Base-by-base conservation (phyloP, 2,797 vertebrate genomes). In the Gadopsis bispinosus region DNA sequence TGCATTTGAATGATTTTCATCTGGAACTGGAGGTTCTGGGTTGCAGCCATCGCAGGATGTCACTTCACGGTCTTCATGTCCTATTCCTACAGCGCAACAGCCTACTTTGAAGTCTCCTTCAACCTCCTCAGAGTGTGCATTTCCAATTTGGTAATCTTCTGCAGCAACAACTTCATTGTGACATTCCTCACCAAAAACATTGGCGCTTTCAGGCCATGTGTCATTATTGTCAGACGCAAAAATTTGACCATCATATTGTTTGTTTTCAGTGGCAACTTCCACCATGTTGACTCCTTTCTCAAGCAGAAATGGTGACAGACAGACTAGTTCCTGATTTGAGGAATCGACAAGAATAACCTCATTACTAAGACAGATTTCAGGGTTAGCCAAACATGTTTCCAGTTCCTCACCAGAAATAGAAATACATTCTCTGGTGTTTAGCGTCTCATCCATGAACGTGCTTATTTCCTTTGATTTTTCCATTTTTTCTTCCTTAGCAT, bases 401-500 rank as follows among this genome's bases (percentile, higher is more conserved):
- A 80, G 13, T 1, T 69, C 74, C 20, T 89, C 88, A 69, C 87
- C 89, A 43, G 90, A 51, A 83, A 88, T 0, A 76, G 89, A 62
- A 89, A 88, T 13, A 20, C 3, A 83, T 94, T 91, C 0, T n/a
- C 64, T 51, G 22, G 85, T 81, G 51, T 92, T 80, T 17, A 85
- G 83, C 1, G 85, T 83, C 39, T 92, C 84, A 22, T 79, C 56
- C 22, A 50, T 50, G 26, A 51, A 68, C 1, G n/a, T 39, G 9
- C 77, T 90, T n/a, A 93, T 83, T 0, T 89, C 70, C 16, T 91
- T 81, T 76, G 93, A 89, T 41, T 90, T 87, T 35, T 91, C 88
- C 0, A 91, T 93, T 41, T 94, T 91, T 84, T 93, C 93, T 59
- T 91, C 90, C 0, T 95, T 91, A 0, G 86, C 87, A 16, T 91